phyloP scores from a whole-genome alignment of 2,888 invertebrate genomes.

The Scrobipalpa atriplicella region DNA sequence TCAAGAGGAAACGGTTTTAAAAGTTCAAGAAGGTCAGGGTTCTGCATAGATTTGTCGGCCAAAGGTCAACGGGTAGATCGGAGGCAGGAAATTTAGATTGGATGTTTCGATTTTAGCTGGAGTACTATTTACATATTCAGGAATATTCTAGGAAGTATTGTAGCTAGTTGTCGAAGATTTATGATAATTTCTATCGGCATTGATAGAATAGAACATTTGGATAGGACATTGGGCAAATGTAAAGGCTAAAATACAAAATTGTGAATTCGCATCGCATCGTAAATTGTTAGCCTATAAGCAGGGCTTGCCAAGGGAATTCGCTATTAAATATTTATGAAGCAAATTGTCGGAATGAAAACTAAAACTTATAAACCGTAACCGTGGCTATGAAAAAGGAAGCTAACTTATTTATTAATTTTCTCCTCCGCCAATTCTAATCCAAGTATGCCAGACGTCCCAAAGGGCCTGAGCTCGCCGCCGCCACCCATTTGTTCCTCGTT shows the following conservation, averaged over 20 bases:
- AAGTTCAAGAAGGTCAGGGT: not conserved
- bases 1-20: not conserved
- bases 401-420: conserved; percentile 7
- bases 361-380: no score
- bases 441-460: not conserved
- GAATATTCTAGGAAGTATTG: not conserved
- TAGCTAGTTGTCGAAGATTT: no score
- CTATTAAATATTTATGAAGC: no score
- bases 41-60: not conserved
- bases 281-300: no score
- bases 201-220: no score
- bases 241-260: no score
- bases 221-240: no score
- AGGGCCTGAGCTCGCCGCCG: not conserved
- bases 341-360: no score
- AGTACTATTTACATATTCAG: not conserved
- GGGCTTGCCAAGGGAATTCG: no score
- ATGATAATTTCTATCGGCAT: no score
- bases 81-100: conserved; percentile 10
- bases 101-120: not conserved
- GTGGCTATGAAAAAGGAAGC: not conserved
- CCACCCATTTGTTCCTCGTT: conserved; percentile 59
- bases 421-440: not conserved
- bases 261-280: no score
- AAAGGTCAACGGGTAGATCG: not conserved